A percentile compares a stretch with the other conserved stretches of the same genome.
phyloP scores from a whole-genome alignment of 2,888 invertebrate genomes.

The Hirtodrosophila cameraria region DNA sequence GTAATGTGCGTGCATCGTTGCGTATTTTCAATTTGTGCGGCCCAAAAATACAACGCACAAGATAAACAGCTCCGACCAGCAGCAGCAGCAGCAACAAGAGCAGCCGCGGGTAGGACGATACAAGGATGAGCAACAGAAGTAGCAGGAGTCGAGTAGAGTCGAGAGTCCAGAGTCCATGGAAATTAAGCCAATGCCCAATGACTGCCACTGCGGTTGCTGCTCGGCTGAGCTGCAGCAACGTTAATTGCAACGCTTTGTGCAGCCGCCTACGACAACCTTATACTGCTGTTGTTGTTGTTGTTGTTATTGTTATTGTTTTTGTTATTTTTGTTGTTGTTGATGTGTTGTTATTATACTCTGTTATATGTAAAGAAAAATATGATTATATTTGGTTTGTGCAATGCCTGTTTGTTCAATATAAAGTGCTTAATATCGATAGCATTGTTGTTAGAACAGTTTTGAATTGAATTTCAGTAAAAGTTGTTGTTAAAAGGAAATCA shows the following conservation, averaged over 20 bases:
- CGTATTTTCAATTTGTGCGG: slow-evolving; percentile 68
- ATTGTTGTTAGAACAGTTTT: too few species aligned
- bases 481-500: too few species aligned
- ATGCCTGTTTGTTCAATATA: too few species aligned
- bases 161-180: slow-evolving; percentile 58
- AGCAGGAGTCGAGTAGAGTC: slow-evolving; percentile 11
- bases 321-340: slow-evolving; percentile 8
- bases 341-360: background rate
- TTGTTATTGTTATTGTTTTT: slow-evolving; percentile 4
- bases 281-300: slow-evolving; percentile 7
- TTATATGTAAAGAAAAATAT: too few species aligned
- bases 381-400: too few species aligned
- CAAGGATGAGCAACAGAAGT: too few species aligned
- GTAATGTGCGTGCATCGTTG: slow-evolving; percentile 50
- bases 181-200: slow-evolving; percentile 77
- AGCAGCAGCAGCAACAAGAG: slow-evolving; percentile 2
- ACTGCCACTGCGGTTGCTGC: slow-evolving; percentile 63
- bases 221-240: slow-evolving; percentile 70
- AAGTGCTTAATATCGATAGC: too few species aligned
- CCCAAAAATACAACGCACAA: slow-evolving; percentile 63
- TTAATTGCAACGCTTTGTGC: slow-evolving; percentile 76
- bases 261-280: slow-evolving; percentile 36
- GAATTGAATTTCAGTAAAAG: too few species aligned
- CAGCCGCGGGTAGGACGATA: too few species aligned
- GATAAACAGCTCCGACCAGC: slow-evolving; percentile 61